Base-by-base conservation (phyloP, 2,113 vertebrate genomes). In the Eulemur macaco region DNA sequence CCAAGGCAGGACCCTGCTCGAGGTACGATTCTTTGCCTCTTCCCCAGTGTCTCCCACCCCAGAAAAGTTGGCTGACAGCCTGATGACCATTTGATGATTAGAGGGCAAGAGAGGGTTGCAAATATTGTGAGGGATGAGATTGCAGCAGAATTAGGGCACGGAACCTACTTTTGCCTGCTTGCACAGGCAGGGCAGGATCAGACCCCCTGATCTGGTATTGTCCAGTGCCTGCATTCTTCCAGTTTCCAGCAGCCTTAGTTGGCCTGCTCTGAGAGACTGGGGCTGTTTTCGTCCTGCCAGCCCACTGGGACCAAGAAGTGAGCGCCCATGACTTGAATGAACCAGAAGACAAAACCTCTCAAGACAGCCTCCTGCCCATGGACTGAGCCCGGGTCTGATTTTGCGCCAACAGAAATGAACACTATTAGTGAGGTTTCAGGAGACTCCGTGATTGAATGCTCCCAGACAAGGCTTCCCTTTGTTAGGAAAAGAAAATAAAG, bases 381-480 rank as follows among this genome's bases (percentile, higher is more conserved):
- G 92, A 97, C 94, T 96, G 97, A 97, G 93, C 66, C 0, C 20
- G 95, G 83, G 97, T 96, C 95, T 97, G 78, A 96, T 98, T 98
- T 98, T 87, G 96, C 96, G 98, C 98, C 98, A 98, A 97, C 96
- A 98, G 92, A 98, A 98, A 98, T 98, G 98, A 98, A 97, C 97
- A 80, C 97, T 96, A 95, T 96, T 96, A 98, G 97, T 97, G 98
- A 97, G 98, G 98, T 98, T 98, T 98, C 98, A 97, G 97, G 96
- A 96, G 98, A 98, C 96, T 97, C 97, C 58, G 97, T 98, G 98
- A 98, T 98, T 98, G 98, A 99, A 98, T 95, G 98, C 98, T 98
- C 97, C 97, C 98, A 98, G 98, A 98, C 98, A 99, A 98, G 98
- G 98, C 98, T 98, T 98, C 98, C 98, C 98, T 97, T 98, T 98